phyloP scores from a whole-genome alignment of 2,888 invertebrate species.

The Synanthedon tipuliformis region DNA sequence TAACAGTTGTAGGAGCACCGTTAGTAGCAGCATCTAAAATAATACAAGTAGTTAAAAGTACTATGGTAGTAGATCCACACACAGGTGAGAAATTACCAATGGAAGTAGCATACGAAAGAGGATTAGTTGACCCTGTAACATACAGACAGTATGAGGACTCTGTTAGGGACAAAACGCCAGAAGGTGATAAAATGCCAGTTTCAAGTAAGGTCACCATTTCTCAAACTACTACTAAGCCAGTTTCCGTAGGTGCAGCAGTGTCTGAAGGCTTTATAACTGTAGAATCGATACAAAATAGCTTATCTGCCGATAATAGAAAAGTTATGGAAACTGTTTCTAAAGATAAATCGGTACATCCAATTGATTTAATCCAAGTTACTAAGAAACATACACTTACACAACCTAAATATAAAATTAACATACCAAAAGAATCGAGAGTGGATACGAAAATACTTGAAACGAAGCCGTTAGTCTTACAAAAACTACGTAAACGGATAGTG shows the following conservation, averaged over 20 bases:
- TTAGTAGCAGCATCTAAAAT: constrained; percentile 78
- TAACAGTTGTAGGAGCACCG: constrained; percentile 81
- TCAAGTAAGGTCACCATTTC: constrained; percentile 25
- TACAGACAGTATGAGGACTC: constrained; percentile 65
- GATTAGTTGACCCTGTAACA: constrained; percentile 73
- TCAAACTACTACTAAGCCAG: constrained; percentile 54
- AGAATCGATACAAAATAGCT: constrained; percentile 59
- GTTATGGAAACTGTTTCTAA: constrained; percentile 17
- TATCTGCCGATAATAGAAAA: constrained; percentile 44
- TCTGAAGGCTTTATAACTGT: constrained; percentile 67
- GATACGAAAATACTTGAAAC: constrained; percentile 72
- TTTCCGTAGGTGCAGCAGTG: constrained; percentile 72
- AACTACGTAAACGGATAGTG: constrained; percentile 81
- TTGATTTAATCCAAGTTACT: constrained; percentile 70
- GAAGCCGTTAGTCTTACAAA: constrained; percentile 79
- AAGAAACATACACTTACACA: constrained; percentile 69
- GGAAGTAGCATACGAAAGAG: constrained; percentile 83
- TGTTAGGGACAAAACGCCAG: constrained; percentile 41
- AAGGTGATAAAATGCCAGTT: constrained; percentile 15
- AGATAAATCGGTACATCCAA: constrained; percentile 23
- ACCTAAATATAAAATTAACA: constrained; percentile 76
- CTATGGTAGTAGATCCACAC: constrained; percentile 81
- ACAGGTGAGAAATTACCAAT: constrained; percentile 84
- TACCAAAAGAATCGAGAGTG: constrained; percentile 70
- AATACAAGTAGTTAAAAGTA: constrained; percentile 73